A percentile compares a stretch with the other conserved stretches of the same genome.
These are phyloP conservation scores for Lepidochrysops patricia DNA, from an alignment of 2,888 invertebrate species.

Conservation along the genomic window DNA sequence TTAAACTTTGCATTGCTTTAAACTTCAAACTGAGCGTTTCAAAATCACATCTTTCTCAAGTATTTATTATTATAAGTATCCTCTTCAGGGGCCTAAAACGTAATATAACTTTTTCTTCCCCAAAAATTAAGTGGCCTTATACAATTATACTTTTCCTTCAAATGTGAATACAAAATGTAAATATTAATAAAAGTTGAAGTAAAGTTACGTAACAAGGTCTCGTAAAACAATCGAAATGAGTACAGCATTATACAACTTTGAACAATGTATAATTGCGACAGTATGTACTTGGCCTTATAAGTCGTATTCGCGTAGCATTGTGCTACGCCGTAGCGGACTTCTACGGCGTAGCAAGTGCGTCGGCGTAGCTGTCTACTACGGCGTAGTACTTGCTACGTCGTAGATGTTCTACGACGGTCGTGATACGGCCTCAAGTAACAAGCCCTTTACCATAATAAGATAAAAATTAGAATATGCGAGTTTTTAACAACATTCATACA, in stretches of 20 bases:
- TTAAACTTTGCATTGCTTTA: no score
- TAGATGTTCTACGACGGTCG: not conserved
- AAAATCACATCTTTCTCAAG: no score
- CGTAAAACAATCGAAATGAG: not conserved
- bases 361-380: not conserved
- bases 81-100: no score
- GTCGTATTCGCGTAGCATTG: not conserved
- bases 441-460: not conserved
- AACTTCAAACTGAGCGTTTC: no score
- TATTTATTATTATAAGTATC: no score
- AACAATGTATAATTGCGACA: not conserved
- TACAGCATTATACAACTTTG: not conserved
- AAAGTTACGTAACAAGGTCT: not conserved
- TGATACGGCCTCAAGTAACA: not conserved
- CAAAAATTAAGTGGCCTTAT: not conserved
- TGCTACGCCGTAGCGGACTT: not conserved
- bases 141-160: slow-evolving; percentile 14
- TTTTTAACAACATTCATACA: not conserved
- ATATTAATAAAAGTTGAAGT: slow-evolving; percentile 4
- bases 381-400: not conserved
- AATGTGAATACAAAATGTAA: slow-evolving; percentile 8
- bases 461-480: not conserved
- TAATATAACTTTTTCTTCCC: not conserved
- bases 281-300: not conserved
- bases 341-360: no score